These are phyloP conservation scores for Caenorhabditis wallacei DNA, from an alignment of 2,888 invertebrate species.

Conservation along the genomic window DNA sequence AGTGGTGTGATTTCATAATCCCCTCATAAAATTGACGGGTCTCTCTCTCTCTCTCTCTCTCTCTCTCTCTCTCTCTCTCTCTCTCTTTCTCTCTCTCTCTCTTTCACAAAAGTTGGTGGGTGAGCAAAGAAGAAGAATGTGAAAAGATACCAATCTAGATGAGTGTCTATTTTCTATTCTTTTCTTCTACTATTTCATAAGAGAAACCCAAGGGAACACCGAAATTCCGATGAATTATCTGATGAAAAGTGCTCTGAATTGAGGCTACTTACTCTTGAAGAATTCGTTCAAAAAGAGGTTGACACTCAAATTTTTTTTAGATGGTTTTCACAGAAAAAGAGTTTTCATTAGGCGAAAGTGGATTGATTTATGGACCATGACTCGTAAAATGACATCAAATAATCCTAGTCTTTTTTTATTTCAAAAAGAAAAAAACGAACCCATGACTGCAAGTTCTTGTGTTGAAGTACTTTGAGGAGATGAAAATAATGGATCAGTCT, in stretches of 20 bases:
- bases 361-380: conserved; percentile 35
- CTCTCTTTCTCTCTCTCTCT: background rate
- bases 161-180: conserved; percentile 41
- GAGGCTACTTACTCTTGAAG: background rate
- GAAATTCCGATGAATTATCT: conserved; percentile 55
- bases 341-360: conserved; percentile 29
- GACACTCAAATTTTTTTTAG: conserved; percentile 26
- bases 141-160: conserved; percentile 59
- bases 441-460: conserved; percentile 78
- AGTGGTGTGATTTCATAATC: conserved; percentile 59
- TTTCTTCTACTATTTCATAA: conserved; percentile 23
- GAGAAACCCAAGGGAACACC: conserved; percentile 44
- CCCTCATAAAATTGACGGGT: conserved; percentile 57
- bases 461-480: conserved; percentile 69
- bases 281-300: conserved; percentile 11
- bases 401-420: conserved; percentile 23
- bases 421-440: conserved; percentile 63
- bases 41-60: conserved; percentile 5
- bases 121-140: conserved; percentile 43
- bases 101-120: conserved; percentile 42
- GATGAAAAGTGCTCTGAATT: conserved; percentile 47
- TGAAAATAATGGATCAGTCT: conserved; percentile 82
- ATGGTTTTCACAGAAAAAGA: background rate
- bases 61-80: background rate
- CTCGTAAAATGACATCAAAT: conserved; percentile 13